Percentiles rank a stretch among this genome's conserved stretches.
Evolutionary conservation across 2,113 vertebrate species (phyloP).

Genomic region (Callaeas wilsoni): DNA sequence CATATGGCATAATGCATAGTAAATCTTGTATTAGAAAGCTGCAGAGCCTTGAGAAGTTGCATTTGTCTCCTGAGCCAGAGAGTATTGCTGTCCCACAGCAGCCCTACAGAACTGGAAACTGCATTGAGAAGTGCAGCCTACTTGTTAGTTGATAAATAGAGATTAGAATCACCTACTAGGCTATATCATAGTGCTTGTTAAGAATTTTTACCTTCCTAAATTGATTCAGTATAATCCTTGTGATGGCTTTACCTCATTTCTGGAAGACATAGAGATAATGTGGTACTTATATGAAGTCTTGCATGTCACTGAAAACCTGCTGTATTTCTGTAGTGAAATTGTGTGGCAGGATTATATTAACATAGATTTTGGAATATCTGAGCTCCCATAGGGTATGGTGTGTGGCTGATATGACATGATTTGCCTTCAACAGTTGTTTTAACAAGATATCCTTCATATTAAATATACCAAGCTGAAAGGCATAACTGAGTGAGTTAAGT

Average conservation of each 20-base stretch:
- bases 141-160: slow-evolving; percentile 61
- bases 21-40: neutral
- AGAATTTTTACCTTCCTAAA: slow-evolving; percentile 69
- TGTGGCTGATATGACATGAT: slow-evolving; percentile 68
- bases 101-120: neutral
- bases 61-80: neutral
- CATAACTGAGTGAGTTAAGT: slow-evolving; percentile 68
- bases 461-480: slow-evolving; percentile 71
- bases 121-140: slow-evolving; percentile 1
- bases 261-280: slow-evolving; percentile 69
- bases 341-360: slow-evolving; percentile 70
- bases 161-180: slow-evolving; percentile 57
- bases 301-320: slow-evolving; percentile 41
- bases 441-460: slow-evolving; percentile 74
- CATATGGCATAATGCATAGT: neutral
- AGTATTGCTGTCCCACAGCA: slow-evolving; percentile 32
- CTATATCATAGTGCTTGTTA: slow-evolving; percentile 68
- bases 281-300: slow-evolving; percentile 50
- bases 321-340: slow-evolving; percentile 45
- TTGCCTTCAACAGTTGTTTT: slow-evolving; percentile 76
- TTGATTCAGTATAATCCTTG: slow-evolving; percentile 71
- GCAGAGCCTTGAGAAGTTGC: neutral
- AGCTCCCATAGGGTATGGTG: slow-evolving; percentile 66
- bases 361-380: slow-evolving; percentile 65
- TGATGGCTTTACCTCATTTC: slow-evolving; percentile 52